A percentile compares a stretch with the other conserved stretches of the same genome.
phyloP scores from a whole-genome alignment of 2,113 vertebrate genomes.

The Calypte anna region DNA sequence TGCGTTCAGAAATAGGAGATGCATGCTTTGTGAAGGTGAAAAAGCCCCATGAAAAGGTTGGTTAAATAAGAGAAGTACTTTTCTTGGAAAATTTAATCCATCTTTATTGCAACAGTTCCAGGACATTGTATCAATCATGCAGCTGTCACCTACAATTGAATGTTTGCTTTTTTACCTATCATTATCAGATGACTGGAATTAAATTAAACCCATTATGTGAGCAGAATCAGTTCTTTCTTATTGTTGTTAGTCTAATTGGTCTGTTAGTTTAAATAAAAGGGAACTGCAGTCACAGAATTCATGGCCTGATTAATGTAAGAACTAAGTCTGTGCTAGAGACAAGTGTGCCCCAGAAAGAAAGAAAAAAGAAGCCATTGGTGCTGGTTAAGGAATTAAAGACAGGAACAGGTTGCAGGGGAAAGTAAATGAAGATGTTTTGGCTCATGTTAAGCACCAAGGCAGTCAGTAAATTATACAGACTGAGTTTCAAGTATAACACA shows the following conservation, averaged over 20 bases:
- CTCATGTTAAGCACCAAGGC: not conserved
- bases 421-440: not conserved
- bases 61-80: not conserved
- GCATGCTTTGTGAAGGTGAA: not conserved
- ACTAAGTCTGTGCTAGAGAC: not conserved
- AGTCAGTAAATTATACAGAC: not conserved
- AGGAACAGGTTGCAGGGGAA: not conserved
- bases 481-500: not conserved
- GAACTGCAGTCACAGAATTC: not conserved
- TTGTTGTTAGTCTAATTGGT: not conserved
- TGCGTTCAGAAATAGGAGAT: not conserved
- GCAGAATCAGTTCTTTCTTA: not conserved
- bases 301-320: not conserved
- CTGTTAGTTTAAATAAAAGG: not conserved
- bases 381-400: not conserved
- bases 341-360: not conserved
- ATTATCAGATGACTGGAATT: not conserved
- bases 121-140: not conserved
- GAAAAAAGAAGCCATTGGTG: not conserved
- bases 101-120: not conserved
- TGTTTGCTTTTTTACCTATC: not conserved
- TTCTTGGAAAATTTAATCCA: not conserved
- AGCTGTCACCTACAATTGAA: not conserved
- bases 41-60: not conserved
- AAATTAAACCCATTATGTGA: not conserved